phyloP scores from a whole-genome alignment of 53 echinoderm and acorn worm species.

The Holothuria leucospilota region DNA sequence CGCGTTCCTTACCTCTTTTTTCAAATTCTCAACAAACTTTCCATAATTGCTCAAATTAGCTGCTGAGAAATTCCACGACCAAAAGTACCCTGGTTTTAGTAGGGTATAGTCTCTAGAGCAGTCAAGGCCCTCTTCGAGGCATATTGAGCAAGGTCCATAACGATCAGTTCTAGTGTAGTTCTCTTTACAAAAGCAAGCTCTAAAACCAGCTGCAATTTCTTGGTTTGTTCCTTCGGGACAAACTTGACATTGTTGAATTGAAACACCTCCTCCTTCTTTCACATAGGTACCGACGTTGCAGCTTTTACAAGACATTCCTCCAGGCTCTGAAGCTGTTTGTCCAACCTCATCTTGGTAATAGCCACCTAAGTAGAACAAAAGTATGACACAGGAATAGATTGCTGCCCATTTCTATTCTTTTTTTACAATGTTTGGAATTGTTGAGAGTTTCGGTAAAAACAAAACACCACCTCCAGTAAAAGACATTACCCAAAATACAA shows the following conservation, averaged over 20 bases:
- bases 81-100: background rate
- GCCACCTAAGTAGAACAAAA: background rate
- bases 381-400: background rate
- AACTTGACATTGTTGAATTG: constrained; percentile 5
- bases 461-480: no score
- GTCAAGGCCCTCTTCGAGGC: background rate
- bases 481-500: no score
- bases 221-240: constrained; percentile 23
- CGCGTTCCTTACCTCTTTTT: background rate
- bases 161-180: background rate
- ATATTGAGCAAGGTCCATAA: background rate
- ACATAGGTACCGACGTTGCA: constrained; percentile 14
- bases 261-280: background rate
- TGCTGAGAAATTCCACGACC: background rate
- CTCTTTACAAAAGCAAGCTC: background rate
- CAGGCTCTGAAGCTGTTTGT: background rate
- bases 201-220: background rate
- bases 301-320: background rate
- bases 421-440: no score
- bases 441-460: no score
- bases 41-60: background rate
- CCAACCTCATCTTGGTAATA: constrained; percentile 11
- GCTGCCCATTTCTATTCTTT: no score
- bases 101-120: background rate
- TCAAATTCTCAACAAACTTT: background rate